Evolutionary conservation across 1,140 invertebrate genomes (phyloP).

Genomic region (Eubasilissa regina): DNA sequence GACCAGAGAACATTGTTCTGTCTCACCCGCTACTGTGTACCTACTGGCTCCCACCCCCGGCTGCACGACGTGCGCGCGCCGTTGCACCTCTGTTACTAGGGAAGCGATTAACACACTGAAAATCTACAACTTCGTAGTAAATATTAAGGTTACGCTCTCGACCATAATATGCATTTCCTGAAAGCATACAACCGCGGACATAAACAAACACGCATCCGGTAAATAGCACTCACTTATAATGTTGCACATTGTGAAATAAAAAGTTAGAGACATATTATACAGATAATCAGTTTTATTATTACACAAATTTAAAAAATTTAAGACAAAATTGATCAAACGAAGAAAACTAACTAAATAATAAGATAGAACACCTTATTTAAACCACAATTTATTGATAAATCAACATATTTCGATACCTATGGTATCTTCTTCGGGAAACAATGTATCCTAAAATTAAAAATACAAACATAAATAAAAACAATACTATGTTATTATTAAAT

Average conservation of each 20-base stretch:
- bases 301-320: neutral
- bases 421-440: too few species aligned
- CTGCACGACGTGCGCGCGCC: conserved; percentile 5
- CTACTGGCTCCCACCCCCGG: neutral
- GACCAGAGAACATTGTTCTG: too few species aligned
- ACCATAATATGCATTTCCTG: conserved; percentile 3
- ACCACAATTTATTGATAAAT: too few species aligned
- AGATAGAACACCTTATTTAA: too few species aligned
- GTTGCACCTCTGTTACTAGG: conserved; percentile 25
- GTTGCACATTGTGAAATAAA: neutral
- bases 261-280: neutral
- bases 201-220: neutral
- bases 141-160: conserved; percentile 19
- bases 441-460: too few species aligned
- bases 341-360: neutral
- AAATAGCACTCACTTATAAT: neutral
- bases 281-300: neutral
- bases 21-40: neutral
- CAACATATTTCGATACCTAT: too few species aligned
- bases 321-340: too few species aligned
- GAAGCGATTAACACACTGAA: conserved; percentile 33
- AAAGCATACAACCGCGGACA: neutral
- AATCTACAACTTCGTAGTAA: conserved; percentile 34
- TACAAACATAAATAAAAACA: too few species aligned
- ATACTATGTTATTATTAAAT: too few species aligned